These are phyloP conservation scores for Sapajus apella DNA, from an alignment of 2,113 vertebrate species.

Conservation along the genomic window DNA sequence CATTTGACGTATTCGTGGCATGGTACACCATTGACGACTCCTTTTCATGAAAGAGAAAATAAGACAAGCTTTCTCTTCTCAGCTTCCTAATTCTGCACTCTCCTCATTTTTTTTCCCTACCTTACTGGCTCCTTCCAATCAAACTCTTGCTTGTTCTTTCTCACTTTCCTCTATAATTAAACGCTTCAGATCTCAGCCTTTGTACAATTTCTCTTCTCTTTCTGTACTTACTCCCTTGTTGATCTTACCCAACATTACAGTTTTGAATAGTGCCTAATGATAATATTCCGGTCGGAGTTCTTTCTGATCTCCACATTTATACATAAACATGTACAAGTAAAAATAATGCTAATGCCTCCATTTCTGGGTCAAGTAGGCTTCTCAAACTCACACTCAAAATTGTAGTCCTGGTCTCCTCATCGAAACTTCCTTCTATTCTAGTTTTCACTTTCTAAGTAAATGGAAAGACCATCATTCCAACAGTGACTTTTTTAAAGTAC, in stretches of 20 bases:
- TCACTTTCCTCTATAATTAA: background rate
- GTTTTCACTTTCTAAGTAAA: background rate
- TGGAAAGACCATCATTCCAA: background rate
- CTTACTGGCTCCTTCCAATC: background rate
- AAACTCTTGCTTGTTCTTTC: background rate
- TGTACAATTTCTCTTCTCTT: background rate
- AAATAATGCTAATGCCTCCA: background rate
- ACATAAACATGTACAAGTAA: background rate
- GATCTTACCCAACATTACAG: background rate
- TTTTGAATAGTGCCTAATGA: background rate
- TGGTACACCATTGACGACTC: background rate
- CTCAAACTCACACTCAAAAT: background rate
- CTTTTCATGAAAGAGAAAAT: background rate
- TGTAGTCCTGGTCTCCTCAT: background rate
- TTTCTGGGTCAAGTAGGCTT: background rate
- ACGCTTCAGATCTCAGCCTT: background rate
- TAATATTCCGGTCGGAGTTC: background rate
- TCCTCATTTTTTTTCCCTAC: background rate
- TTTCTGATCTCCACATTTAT: background rate
- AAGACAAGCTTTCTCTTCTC: background rate
- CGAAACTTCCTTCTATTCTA: background rate
- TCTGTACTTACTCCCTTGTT: background rate
- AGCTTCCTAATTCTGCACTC: background rate
- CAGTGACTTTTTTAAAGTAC: background rate
- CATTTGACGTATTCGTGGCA: background rate